Base-by-base conservation (phyloP, 1,140 invertebrate species). In the Alviniconcha marisindica region DNA sequence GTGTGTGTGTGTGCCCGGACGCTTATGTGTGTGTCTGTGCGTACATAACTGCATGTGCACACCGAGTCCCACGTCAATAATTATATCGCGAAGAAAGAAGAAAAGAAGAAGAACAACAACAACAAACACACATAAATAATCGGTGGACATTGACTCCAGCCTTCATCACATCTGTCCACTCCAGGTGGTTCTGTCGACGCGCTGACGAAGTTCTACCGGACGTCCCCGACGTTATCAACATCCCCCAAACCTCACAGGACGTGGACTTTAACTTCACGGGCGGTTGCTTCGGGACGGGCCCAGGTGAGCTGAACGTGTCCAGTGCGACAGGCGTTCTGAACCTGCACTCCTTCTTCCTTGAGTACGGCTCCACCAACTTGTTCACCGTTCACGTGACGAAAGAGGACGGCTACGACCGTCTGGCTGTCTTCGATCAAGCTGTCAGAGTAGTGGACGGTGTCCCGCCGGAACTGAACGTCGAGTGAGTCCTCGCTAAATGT, bases 201-300 rank as follows among this genome's bases (percentile, higher is more conserved):
- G 21, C 56, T 0, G 76, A 81, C 10, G 86, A 87, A 54, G 18
- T 31, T 5, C 86, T 83, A 31, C 76, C 63, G 10, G 36, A 60
- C 18, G 48, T 14, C 28, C 36, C 74, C 2, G 33, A 38, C 36
- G 42, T 83, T 10, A 73, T 89, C 1, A 24, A 31, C 10, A 85
- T 89, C 44, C 88, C 88, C 21, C 74, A 54, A 12, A 77, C 40
- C 54, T 15, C 60, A 0, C 51, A 33, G 5, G 38, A 77, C 31
- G 36, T 40, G 38, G 76, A 77, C 36, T 77, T 69, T 31, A 77
- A 69, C 36, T n/a, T 33, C 10, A 81, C 51, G 14, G 56, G 56
- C 7, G 87, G 87, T 0, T 89, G 88, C 81, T 89, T 89, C 82
- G 88, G 88, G 14, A 86, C 84, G 24, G 87, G 85, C 1, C 54